Evolutionary conservation across 2,888 invertebrate genomes (phyloP), one percentile per base, ranked within the genome.

Genomic region (Morpho deidamia): DNA sequence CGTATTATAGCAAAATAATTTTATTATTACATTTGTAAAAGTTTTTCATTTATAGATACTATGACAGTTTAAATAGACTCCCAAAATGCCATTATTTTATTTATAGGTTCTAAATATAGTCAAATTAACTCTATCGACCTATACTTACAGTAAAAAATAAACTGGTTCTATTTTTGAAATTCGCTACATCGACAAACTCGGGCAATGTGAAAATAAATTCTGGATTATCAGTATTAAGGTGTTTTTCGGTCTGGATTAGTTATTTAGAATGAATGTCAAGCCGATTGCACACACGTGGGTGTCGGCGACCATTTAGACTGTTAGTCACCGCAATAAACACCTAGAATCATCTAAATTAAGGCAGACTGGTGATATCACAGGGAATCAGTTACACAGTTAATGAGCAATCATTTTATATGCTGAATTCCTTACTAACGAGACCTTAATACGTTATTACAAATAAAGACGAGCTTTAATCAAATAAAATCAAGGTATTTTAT

Each of bases 271-370:
- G 23, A 72, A 72, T 74, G 74, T 77, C 74, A 78, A 77, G 65
- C 70, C 72, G 75, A 78, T 76, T 80, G 74, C 79, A 71, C 68
- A 71, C 61, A 74, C 72, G 86, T 86, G 81, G 86, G 84, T 62
- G 69, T 76, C 55, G 70, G 68, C 70, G 72, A 72, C 71, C 72
- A 75, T 79, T 77, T 78, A 79, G 74, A 74, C 67, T 74, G 76
- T 84, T 82, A 81, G 74, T 84, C 83, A 81, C 73, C 69, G 78
- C 74, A 78, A 78, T 79, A 81, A 83, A 80, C 74, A 72, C 78
- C 78, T 74, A 76, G 74, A 76, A 78, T 72, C 70, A 67, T 76
- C 78, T 78, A 78, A 80, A 80, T 80, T 76, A 72, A 71, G 67
- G 69, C 14, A 72, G 70, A 69, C 72, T 61, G 70, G 70, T 78